Evolutionary conservation across 2,113 vertebrate species (phyloP).

Genomic region (Thalassarche chlororhynchos): DNA sequence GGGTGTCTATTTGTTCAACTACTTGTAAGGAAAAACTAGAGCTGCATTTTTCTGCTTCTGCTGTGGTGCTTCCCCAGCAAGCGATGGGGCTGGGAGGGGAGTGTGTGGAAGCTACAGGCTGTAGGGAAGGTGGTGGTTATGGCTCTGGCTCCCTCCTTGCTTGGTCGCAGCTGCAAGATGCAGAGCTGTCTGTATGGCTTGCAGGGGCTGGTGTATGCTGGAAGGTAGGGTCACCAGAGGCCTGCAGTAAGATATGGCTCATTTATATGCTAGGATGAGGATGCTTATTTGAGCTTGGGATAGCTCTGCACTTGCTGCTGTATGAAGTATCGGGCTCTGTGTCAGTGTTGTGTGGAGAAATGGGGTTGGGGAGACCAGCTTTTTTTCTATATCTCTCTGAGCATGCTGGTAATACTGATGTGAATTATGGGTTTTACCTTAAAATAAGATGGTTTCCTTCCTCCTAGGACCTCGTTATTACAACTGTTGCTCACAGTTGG

Average conservation of each 20-base stretch:
- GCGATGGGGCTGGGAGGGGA: fast-evolving
- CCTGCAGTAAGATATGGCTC: background rate
- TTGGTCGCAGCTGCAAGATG: background rate
- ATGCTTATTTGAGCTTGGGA: background rate
- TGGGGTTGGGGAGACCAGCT: background rate
- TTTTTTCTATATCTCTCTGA: background rate
- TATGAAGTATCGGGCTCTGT: fast-evolving
- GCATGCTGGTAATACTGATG: background rate
- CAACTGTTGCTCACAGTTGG: background rate
- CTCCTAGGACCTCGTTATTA: background rate
- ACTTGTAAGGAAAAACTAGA: background rate
- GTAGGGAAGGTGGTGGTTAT: background rate
- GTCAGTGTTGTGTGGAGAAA: background rate
- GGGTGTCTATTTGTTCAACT: background rate
- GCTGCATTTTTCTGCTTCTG: background rate
- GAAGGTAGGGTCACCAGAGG: background rate
- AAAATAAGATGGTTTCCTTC: background rate
- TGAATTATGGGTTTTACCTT: background rate
- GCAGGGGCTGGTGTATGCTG: background rate
- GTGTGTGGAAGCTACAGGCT: background rate
- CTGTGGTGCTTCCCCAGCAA: background rate
- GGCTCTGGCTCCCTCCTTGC: background rate
- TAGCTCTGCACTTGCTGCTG: background rate
- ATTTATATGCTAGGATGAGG: background rate
- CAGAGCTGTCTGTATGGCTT: background rate